Evolutionary conservation across 2,888 invertebrate genomes (phyloP).

Genomic region (Unio delphinus): DNA sequence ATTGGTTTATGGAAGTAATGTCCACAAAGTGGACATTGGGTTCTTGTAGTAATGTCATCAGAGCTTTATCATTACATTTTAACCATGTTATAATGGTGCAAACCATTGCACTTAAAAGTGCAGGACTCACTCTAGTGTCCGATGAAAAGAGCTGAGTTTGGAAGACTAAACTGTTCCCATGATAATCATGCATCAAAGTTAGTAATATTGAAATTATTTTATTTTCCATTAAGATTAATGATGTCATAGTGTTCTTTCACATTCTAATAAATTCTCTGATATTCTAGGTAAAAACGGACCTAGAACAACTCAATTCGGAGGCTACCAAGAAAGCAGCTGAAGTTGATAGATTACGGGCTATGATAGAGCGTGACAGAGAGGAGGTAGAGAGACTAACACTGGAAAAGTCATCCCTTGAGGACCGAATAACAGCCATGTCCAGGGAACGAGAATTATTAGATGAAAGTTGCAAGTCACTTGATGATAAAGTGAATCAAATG

Average conservation of each 20-base stretch:
- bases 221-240: not conserved
- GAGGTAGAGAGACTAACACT: conserved; percentile 53
- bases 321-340: conserved; percentile 54
- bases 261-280: not conserved
- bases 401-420: conserved; percentile 61
- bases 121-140: too few relatives aligned
- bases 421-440: conserved; percentile 49
- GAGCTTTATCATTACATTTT: too few relatives aligned
- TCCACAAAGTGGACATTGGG: too few relatives aligned
- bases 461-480: conserved; percentile 56
- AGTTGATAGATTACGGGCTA: conserved; percentile 55
- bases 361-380: conserved; percentile 54
- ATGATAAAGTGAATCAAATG: conserved; percentile 59
- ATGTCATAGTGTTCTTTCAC: not conserved
- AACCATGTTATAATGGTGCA: too few relatives aligned
- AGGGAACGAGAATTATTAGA: conserved; percentile 60
- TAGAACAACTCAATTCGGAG: conserved; percentile 57
- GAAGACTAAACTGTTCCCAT: too few relatives aligned
- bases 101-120: too few relatives aligned
- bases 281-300: conserved; percentile 56
- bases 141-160: too few relatives aligned
- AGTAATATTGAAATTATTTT: not conserved
- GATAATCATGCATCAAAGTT: too few relatives aligned
- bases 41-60: too few relatives aligned
- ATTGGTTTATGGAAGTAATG: too few relatives aligned